Percentiles rank a stretch among this genome's conserved stretches.
phyloP scores from a whole-genome alignment of 2,797 vertebrate species.

The Setipinna tenuifilis region DNA sequence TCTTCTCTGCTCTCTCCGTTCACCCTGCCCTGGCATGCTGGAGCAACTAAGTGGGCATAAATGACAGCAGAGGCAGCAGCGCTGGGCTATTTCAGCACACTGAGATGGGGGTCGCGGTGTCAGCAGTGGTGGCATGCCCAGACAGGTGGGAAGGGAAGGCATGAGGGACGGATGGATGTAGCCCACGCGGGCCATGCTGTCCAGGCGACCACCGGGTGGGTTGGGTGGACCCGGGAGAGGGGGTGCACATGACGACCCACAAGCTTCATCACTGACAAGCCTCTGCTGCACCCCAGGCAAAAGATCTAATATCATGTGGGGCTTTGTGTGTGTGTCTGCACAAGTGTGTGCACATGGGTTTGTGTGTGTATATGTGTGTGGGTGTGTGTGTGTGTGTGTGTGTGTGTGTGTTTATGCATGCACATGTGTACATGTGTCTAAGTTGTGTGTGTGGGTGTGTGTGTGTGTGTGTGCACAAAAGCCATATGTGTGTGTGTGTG shows the following conservation, averaged over 20 bases:
- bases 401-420: conserved; percentile 1
- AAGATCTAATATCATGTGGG: not conserved
- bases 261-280: not conserved
- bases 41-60: not conserved
- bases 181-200: not conserved
- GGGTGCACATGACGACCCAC: not conserved
- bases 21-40: not conserved
- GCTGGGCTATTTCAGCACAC: not conserved
- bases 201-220: too few species aligned
- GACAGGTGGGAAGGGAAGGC: not conserved
- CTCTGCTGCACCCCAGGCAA: not conserved
- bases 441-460: not conserved
- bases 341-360: too few species aligned
- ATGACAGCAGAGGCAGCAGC: not conserved
- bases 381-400: not conserved
- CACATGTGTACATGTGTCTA: not conserved
- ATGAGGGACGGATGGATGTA: not conserved
- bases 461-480: not conserved
- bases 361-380: not conserved
- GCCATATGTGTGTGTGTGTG: conserved; percentile 11
- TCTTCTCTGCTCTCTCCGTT: not conserved
- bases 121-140: not conserved
- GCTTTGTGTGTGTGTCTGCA: too few species aligned
- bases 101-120: not conserved
- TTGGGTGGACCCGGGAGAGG: too few species aligned